Base-by-base conservation (phyloP, 2,888 invertebrate species). In the Bimastos eiseni region DNA sequence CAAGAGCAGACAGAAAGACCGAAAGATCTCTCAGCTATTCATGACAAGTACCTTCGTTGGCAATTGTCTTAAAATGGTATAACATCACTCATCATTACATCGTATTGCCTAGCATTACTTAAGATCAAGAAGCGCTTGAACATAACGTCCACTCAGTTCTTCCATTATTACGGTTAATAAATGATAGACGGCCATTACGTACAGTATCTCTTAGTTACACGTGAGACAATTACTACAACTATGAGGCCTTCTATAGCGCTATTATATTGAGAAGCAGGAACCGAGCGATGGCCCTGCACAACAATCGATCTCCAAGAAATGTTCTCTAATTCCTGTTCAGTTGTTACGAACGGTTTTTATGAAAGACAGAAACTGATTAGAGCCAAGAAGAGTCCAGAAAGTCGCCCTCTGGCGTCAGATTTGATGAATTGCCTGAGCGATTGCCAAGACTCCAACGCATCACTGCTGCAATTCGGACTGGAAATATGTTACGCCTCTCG, bases 401-500 rank as follows among this genome's bases (percentile, higher is more conserved):
- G 11, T 70, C 70, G 70, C 70, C 70, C 0, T 70, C 70, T 70
- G 70, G 17, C n/a, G 70, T 70, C 70, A 70, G n/a, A n/a, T 70
- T 70, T 70, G 70, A 70, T 70, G 70, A 70, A 70, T 70, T n/a
- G 70, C 70, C 11, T 70, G 30, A 70, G 70, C 70, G 17, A 70
- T 70, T 70, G 30, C n/a, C 5, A 70, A 8, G 70, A n/a, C 13
- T 70, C 30, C 70, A 70, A 70, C 8, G 70, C 70, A n/a, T n/a
- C n/a, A 1, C 17, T 70, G 70, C n/a, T 70, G 70, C 70, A n/a
- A 70, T 70, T 70, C 70, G 70, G 11, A n/a, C 4, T 70, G 70
- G 70, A 70, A 70, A 70, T 70, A 70, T 70, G 70, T 70, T 70
- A n/a, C n/a, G 70, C 70, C 70, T 70, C 70, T 70, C 70, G 17